A percentile compares a stretch with the other conserved stretches of the same genome.
Evolutionary conservation across 2,888 invertebrate species (phyloP).

Genomic region (Zaprionus obscuricornis): DNA sequence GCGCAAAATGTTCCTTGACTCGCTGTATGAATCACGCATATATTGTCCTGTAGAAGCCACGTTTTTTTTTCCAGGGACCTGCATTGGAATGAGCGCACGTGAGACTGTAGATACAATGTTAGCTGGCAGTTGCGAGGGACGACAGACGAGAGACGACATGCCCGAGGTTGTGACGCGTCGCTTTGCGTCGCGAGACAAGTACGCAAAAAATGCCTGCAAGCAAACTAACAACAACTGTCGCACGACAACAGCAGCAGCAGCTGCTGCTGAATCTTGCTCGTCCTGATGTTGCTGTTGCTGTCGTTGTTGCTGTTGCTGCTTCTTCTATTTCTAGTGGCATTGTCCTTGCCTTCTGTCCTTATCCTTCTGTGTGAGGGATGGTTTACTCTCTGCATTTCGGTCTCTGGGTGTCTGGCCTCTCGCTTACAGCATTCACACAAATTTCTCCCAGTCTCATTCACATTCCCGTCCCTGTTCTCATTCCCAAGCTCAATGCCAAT

Average conservation of each 20-base stretch:
- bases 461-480: conserved; percentile 18
- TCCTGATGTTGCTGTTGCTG: conserved; percentile 9
- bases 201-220: conserved; percentile 74
- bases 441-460: conserved; percentile 22
- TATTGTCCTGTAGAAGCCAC: conserved; percentile 19
- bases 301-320: conserved; percentile 19
- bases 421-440: conserved; percentile 57
- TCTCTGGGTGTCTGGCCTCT: conserved; percentile 33
- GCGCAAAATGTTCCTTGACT: conserved; percentile 12
- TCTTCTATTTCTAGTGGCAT: conserved; percentile 61
- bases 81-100: conserved; percentile 64
- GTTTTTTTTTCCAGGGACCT: conserved; percentile 20
- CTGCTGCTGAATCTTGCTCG: too few species aligned
- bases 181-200: conserved; percentile 70
- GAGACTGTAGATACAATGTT: conserved; percentile 53
- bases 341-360: conserved; percentile 61
- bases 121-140: background rate
- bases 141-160: conserved; percentile 49
- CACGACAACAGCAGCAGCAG: conserved; percentile 20
- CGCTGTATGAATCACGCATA: conserved; percentile 58
- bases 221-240: conserved; percentile 52
- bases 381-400: conserved; percentile 57
- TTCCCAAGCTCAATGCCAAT: too few species aligned
- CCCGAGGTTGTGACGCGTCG: too few species aligned
- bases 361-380: conserved; percentile 63